These are phyloP conservation scores for Myocastor coypus DNA, from an alignment of 2,113 vertebrate genomes.

Conservation along the genomic window DNA sequence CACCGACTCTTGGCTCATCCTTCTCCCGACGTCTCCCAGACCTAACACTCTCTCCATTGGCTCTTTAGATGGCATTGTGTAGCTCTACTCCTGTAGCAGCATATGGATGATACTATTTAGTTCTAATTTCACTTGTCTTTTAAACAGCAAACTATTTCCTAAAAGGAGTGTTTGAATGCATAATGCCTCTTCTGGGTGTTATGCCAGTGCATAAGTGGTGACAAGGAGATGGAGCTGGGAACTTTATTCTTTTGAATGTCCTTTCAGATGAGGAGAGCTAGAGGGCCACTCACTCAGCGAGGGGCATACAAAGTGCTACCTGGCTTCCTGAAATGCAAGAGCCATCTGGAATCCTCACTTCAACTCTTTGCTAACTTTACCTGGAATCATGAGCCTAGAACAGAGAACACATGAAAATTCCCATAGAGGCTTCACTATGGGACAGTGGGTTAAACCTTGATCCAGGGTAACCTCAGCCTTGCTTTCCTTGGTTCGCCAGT, in stretches of 20 bases:
- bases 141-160: neutral
- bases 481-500: neutral
- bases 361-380: neutral
- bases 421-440: too few species aligned
- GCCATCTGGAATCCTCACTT: neutral
- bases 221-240: neutral
- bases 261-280: neutral
- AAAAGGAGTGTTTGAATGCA: neutral
- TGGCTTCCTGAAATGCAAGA: fast-evolving
- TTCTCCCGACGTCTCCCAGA: too few species aligned
- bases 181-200: neutral
- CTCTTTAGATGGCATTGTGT: neutral
- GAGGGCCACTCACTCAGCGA: neutral
- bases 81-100: neutral
- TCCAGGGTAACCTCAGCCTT: neutral
- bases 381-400: neutral
- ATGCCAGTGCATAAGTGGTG: neutral
- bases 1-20: too few species aligned
- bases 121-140: neutral
- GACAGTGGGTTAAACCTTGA: neutral
- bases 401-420: neutral
- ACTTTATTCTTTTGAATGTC: neutral
- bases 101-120: neutral
- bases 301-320: too few species aligned
- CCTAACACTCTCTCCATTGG: neutral